Percentiles rank a stretch among this genome's conserved stretches.
Conservation (phyloP, 1,140 invertebrate species). For the Arion vulgaris region DNA sequence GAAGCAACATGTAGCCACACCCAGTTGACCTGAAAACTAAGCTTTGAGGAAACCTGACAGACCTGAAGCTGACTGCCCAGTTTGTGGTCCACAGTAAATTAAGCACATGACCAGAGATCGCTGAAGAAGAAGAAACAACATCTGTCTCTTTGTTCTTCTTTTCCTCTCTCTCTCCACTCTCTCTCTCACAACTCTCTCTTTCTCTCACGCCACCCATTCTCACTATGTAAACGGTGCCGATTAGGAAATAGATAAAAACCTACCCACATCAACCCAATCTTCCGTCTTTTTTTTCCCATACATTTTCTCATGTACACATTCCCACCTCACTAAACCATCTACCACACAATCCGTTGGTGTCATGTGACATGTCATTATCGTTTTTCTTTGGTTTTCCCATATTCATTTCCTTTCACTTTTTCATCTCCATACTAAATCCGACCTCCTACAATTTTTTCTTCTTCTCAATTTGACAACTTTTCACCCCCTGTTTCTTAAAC, state of each 20-base stretch:
- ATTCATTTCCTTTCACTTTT: not conserved
- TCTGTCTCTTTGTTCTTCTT: no score
- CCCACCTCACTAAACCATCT: not conserved
- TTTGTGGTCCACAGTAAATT: no score
- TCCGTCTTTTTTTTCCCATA: not conserved
- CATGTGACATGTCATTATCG: not conserved
- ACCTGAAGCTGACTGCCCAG: no score
- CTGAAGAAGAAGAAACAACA: no score
- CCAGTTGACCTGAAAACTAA: no score
- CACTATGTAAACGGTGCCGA: not conserved
- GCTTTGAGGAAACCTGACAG: no score
- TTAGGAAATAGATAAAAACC: not conserved
- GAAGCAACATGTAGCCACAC: no score
- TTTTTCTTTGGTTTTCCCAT: not conserved
- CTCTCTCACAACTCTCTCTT: not conserved
- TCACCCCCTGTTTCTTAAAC: not conserved
- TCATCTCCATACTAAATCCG: not conserved
- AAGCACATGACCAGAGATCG: no score
- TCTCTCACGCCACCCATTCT: no score
- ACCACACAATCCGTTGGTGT: not conserved
- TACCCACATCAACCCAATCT: not conserved
- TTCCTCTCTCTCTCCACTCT: no score
- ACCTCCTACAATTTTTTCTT: not conserved
- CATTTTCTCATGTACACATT: not conserved
- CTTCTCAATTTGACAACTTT: not conserved